phyloP scores from a whole-genome alignment of 2,113 vertebrate genomes.

The Neotoma lepida region DNA sequence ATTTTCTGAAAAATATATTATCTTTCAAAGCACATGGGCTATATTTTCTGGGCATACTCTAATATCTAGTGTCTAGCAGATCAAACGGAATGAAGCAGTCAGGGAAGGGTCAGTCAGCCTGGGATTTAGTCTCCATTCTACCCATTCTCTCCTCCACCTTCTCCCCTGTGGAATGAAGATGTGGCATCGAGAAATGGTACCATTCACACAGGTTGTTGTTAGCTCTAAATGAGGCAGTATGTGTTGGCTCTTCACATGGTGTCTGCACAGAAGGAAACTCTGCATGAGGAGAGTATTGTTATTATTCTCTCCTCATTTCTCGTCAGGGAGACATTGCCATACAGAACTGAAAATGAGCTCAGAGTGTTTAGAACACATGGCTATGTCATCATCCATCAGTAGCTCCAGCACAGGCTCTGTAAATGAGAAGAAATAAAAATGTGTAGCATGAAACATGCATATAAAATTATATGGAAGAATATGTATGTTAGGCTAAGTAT shows the following conservation, averaged over 20 bases:
- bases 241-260: rapidly evolving
- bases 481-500: not conserved
- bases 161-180: not conserved
- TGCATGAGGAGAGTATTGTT: too few relatives aligned
- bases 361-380: not conserved
- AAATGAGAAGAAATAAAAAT: not conserved
- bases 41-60: not conserved
- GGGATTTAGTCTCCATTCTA: not conserved
- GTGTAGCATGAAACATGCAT: too few relatives aligned
- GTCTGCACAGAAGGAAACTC: not conserved
- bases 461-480: not conserved
- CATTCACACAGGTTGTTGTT: not conserved
- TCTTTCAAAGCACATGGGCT: not conserved
- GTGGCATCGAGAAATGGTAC: rapidly evolving
- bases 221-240: not conserved
- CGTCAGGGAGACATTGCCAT: not conserved
- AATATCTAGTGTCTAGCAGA: rapidly evolving
- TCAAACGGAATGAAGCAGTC: rapidly evolving
- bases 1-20: not conserved
- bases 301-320: not conserved
- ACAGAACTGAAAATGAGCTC: not conserved
- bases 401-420: rapidly evolving
- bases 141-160: too few relatives aligned
- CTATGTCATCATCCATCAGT: too few relatives aligned
- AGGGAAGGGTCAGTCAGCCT: not conserved